Percentiles rank a stretch among this genome's conserved stretches.
phyloP scores from a whole-genome alignment of 1,140 invertebrate species.

The Liolophura sinensis region DNA sequence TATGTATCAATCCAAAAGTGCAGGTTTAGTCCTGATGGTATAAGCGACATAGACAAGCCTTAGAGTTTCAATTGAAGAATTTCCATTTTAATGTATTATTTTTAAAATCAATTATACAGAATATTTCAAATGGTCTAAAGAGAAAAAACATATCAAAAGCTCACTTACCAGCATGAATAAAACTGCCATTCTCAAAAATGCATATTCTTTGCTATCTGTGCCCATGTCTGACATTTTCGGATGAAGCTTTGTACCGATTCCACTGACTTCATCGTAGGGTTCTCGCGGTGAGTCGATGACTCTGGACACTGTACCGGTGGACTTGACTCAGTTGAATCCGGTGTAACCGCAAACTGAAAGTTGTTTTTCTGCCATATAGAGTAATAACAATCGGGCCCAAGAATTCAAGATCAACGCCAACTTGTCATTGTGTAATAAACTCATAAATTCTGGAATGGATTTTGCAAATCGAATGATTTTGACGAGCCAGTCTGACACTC shows the following conservation, averaged over 20 bases:
- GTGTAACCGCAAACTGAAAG: constrained; percentile 55
- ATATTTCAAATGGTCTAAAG: too few species aligned
- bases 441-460: constrained; percentile 49
- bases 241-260: constrained; percentile 53
- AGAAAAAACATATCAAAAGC: not conserved
- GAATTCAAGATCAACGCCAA: constrained; percentile 49
- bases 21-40: too few species aligned
- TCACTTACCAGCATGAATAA: constrained; percentile 53
- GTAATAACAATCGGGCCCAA: constrained; percentile 49
- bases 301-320: constrained; percentile 1
- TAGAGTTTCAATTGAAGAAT: too few species aligned
- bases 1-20: too few species aligned
- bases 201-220: constrained; percentile 51
- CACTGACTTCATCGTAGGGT: constrained; percentile 54
- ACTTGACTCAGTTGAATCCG: constrained; percentile 21
- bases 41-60: too few species aligned
- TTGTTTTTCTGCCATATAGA: constrained; percentile 57
- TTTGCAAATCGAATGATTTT: constrained; percentile 54
- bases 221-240: constrained; percentile 50
- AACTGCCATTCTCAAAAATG: constrained; percentile 50
- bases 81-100: too few species aligned
- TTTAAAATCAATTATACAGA: too few species aligned
- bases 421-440: constrained; percentile 50
- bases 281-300: constrained; percentile 21
- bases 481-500: constrained; percentile 56